Percentiles rank a stretch among this genome's conserved stretches.
Conservation (phyloP, 1,140 invertebrate genomes). For the Drosophila willistoni region DNA sequence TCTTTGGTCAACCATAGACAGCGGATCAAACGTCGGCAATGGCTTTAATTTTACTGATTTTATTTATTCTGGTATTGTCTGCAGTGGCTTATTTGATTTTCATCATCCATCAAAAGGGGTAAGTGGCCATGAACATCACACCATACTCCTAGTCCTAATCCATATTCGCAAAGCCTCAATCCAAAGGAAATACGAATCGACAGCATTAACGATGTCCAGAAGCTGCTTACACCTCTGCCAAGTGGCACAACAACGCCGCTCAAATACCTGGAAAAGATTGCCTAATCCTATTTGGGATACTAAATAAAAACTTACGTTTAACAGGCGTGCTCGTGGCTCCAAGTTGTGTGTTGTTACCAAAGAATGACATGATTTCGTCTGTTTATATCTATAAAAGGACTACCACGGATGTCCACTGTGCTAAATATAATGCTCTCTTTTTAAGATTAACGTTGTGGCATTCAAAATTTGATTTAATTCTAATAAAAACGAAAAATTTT, state of each 20-base stretch:
- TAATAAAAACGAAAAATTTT: constrained; percentile 59
- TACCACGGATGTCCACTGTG: not conserved
- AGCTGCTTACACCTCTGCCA: constrained; percentile 41
- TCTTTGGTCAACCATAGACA: not conserved
- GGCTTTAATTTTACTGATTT: constrained; percentile 30
- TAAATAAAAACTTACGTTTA: constrained; percentile 65
- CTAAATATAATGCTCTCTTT: not conserved
- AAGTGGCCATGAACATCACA: not conserved
- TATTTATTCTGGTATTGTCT: constrained; percentile 31
- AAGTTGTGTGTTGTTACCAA: constrained; percentile 74
- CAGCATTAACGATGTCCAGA: constrained; percentile 53
- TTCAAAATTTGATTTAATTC: constrained; percentile 28
- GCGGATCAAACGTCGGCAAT: constrained; percentile 24
- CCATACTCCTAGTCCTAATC: not conserved
- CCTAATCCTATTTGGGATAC: constrained; percentile 13
- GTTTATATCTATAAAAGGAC: not conserved
- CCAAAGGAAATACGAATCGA: constrained; percentile 55
- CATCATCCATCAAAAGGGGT: constrained; percentile 59
- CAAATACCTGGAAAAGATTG: constrained; percentile 61
- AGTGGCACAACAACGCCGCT: constrained; percentile 24
- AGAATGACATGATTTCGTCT: constrained; percentile 68
- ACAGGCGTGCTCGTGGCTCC: constrained; percentile 81
- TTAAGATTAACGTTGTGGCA: not conserved
- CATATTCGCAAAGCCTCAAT: constrained; percentile 42
- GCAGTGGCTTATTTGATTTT: constrained; percentile 44